Conservation (phyloP, 2,113 vertebrate genomes). For the Corythaixoides concolor region DNA sequence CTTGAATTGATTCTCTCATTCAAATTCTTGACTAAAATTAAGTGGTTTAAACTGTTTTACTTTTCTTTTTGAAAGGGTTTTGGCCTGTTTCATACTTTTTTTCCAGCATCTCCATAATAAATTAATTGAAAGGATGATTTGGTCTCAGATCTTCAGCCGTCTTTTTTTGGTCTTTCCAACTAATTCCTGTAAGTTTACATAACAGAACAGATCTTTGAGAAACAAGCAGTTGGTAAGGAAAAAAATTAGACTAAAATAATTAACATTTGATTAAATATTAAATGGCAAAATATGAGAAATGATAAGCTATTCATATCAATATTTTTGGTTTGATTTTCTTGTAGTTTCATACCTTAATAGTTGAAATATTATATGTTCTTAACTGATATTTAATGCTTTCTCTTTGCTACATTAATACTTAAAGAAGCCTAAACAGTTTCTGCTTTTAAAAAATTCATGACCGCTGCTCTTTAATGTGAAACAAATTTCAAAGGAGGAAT, state of each 20-base stretch:
- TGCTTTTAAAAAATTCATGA: slow-evolving; percentile 54
- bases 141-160: background rate
- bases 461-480: slow-evolving; percentile 42
- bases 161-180: background rate
- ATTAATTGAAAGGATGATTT: background rate
- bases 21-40: background rate
- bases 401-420: slow-evolving; percentile 60
- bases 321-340: background rate
- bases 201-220: background rate
- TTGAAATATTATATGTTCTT: background rate
- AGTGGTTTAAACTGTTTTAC: background rate
- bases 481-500: slow-evolving; percentile 41
- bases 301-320: background rate
- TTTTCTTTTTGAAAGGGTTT: background rate
- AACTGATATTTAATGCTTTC: slow-evolving; percentile 24
- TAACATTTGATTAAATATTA: background rate
- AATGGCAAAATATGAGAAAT: background rate
- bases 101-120: background rate
- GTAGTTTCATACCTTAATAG: background rate
- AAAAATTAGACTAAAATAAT: background rate
- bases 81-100: background rate
- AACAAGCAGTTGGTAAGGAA: background rate
- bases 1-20: background rate
- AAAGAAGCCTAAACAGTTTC: slow-evolving; percentile 49
- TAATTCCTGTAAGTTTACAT: background rate